A percentile compares a stretch with the other conserved stretches of the same genome.
phyloP scores from a whole-genome alignment of 2,888 invertebrate genomes.

The Andricus curvator region DNA sequence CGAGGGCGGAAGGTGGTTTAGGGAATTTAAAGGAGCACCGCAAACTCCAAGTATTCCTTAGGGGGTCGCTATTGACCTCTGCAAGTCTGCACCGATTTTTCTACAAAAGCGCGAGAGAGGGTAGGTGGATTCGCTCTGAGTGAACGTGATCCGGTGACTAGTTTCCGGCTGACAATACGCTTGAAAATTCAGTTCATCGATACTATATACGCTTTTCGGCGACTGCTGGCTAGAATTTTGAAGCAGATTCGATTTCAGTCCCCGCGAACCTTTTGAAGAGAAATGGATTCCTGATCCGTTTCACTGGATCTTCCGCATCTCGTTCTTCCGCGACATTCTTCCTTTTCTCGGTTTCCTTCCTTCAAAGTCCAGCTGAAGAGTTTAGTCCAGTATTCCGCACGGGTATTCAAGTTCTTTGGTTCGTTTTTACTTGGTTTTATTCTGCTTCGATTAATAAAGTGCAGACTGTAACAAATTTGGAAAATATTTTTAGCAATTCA shows the following conservation, averaged over 20 bases:
- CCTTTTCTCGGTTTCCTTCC: slow-evolving; percentile 11
- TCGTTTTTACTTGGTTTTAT: slow-evolving; percentile 29
- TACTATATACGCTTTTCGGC: slow-evolving; percentile 42
- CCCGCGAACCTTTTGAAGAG: slow-evolving; percentile 19
- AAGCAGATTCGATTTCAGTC: slow-evolving; percentile 40
- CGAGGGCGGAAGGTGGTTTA: slow-evolving; percentile 27
- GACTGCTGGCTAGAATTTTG: slow-evolving; percentile 38
- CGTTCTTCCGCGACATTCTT: slow-evolving; percentile 20
- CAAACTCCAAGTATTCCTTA: slow-evolving; percentile 55
- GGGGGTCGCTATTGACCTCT: slow-evolving; percentile 56
- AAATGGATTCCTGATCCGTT: slow-evolving; percentile 36
- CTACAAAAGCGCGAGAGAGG: slow-evolving; percentile 16
- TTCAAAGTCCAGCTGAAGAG: slow-evolving; percentile 2
- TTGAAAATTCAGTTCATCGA: slow-evolving; percentile 49
- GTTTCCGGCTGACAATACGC: slow-evolving; percentile 55
- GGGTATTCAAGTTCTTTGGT: slow-evolving; percentile 15
- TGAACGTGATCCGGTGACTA: slow-evolving; percentile 58
- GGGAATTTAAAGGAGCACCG: slow-evolving; percentile 48
- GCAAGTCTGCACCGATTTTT: slow-evolving; percentile 39
- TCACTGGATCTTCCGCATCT: slow-evolving; percentile 27
- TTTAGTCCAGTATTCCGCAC: slow-evolving; percentile 17
- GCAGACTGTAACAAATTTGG: not conserved
- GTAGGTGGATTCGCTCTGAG: slow-evolving; percentile 40
- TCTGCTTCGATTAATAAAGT: slow-evolving; percentile 7
- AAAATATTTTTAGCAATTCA: too few species aligned